Evolutionary conservation across 1,140 invertebrate species (phyloP).

Genomic region (Camponotus floridanus): DNA sequence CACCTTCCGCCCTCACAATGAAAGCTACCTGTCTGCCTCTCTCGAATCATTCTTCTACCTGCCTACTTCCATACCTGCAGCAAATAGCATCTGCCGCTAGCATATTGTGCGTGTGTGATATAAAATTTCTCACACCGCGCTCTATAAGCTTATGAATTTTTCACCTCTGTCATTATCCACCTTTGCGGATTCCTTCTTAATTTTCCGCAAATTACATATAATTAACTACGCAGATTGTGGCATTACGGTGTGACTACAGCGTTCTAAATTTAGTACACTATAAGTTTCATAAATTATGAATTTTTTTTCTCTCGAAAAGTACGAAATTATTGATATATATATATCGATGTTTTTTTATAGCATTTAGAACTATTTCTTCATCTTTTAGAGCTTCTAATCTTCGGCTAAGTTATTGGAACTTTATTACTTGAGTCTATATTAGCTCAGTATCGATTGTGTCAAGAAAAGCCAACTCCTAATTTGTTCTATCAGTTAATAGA

Average conservation of each 20-base stretch:
- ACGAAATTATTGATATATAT: background rate
- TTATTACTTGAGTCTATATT: background rate
- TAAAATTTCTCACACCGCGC: slow-evolving; percentile 43
- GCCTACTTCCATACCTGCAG: background rate
- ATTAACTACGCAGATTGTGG: slow-evolving; percentile 11
- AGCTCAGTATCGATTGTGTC: background rate
- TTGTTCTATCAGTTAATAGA: background rate
- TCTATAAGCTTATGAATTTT: background rate
- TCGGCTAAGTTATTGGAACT: background rate
- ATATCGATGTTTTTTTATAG: too few species aligned
- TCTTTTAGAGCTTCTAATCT: background rate
- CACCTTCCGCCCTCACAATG: slow-evolving; percentile 17
- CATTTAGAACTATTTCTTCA: background rate
- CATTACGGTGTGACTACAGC: background rate
- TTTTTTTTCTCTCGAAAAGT: background rate
- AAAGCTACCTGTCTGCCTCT: background rate
- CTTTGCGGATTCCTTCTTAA: background rate
- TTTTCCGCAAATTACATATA: slow-evolving; percentile 25
- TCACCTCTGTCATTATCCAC: slow-evolving; percentile 25
- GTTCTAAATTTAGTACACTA: background rate
- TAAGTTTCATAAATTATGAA: slow-evolving; percentile 16
- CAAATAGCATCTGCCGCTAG: background rate
- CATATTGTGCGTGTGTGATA: slow-evolving; percentile 19
- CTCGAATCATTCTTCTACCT: slow-evolving; percentile 15
- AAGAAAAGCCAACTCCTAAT: slow-evolving; percentile 2